A percentile compares a stretch with the other conserved stretches of the same genome.
Evolutionary conservation across 2,113 vertebrate genomes (phyloP).

Genomic region (Chitala chitala): DNA sequence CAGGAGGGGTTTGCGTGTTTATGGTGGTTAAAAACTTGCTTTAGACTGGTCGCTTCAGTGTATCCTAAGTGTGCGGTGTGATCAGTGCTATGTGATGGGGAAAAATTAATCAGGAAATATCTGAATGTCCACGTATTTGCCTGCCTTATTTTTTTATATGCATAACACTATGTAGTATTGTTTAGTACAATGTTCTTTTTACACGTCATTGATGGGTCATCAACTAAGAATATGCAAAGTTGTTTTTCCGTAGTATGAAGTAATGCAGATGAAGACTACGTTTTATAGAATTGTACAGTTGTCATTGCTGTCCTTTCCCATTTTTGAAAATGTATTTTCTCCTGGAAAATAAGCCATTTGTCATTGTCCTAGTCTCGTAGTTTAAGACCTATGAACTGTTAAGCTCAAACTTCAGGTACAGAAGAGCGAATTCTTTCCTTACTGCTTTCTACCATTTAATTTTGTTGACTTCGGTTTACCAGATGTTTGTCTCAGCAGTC

Average conservation of each 20-base stretch:
- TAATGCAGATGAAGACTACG: slow-evolving; percentile 92
- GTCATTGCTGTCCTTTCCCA: slow-evolving; percentile 57
- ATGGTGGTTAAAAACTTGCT: background rate
- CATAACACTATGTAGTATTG: slow-evolving; percentile 79
- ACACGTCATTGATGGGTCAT: slow-evolving; percentile 90
- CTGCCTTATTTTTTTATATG: slow-evolving; percentile 50
- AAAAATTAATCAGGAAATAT: slow-evolving; percentile 44
- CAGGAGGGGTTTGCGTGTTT: background rate
- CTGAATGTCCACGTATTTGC: slow-evolving; percentile 56
- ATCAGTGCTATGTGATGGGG: background rate
- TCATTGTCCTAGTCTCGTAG: slow-evolving; percentile 54
- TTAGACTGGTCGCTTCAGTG: background rate
- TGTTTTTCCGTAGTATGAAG: slow-evolving; percentile 77
- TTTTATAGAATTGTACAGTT: slow-evolving; percentile 99
- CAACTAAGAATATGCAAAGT: slow-evolving; percentile 71
- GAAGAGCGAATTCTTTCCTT: slow-evolving; percentile 36
- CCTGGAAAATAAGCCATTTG: slow-evolving; percentile 50
- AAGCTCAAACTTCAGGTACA: slow-evolving; percentile 59
- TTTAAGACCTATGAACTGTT: slow-evolving; percentile 50
- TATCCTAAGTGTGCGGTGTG: background rate
- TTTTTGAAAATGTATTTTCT: slow-evolving; percentile 46
- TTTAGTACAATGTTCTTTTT: slow-evolving; percentile 49
- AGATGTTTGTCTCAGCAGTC: slow-evolving; percentile 17
- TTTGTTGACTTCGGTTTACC: background rate
- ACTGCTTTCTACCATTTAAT: slow-evolving; percentile 19